Evolutionary conservation across 2,888 invertebrate genomes (phyloP), one percentile per base, ranked within the genome.

Genomic region (Ormyrus nitidulus): DNA sequence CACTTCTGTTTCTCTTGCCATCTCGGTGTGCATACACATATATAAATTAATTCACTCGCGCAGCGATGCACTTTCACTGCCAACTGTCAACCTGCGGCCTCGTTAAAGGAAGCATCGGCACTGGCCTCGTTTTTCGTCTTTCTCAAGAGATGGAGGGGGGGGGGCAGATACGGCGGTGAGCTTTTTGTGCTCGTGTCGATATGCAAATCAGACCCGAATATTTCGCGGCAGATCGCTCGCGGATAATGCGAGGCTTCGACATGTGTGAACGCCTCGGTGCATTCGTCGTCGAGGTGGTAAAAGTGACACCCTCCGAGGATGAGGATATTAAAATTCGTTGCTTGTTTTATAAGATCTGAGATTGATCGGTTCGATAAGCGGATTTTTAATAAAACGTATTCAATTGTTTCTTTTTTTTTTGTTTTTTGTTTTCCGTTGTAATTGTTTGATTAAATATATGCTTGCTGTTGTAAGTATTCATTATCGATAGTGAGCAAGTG

Each of bases 121-220:
- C 64, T 48, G 34, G 71, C 73, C 62, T 54, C 76, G 46, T 62
- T 64, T 54, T 9, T 48, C 34, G 34, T 34, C 34, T 34, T 34
- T 34, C 34, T 2, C 34, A 34, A 34, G 34, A 34, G 34, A 4
- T 4, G 34, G 34, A 2, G 34, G 34, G 34, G 34, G 34, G 4
- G 34, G 19, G 19, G 19, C 1, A 4, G 34, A 2, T 34, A 34
- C 34, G 34, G 4, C 48, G 48, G 34, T 54, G 70, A 64, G 54
- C 70, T 65, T 70, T 75, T 65, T 54, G 44, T n/a, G 10, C 61
- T 46, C 76, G 51, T 7, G 58, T 10, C 76, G 68, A 51, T 75
- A 84, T 84, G 83, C 82, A 83, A 84, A 84, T 82, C 82, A 84
- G 83, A 80, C 82, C 83, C 82, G 83, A 84, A 83, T 84, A 79